Base-by-base conservation (phyloP, 2,797 vertebrate species). In the Nannoperca australis region DNA sequence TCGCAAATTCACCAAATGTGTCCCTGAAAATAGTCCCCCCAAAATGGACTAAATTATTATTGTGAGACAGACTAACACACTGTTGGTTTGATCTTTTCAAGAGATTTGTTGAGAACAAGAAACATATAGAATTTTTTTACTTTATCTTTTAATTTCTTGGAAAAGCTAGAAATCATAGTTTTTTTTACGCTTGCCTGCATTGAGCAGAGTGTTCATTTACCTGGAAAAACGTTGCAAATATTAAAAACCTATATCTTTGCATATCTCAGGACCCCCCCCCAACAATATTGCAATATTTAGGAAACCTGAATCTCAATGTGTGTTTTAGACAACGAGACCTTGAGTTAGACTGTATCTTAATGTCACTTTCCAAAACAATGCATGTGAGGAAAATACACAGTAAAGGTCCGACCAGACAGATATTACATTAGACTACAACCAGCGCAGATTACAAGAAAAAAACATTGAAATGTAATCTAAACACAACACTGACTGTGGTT, bases 141-240 rank as follows among this genome's bases (percentile, higher is more conserved):
- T 3, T 36, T 55, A 12, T 53, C 38, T 30, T 76, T 71, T 40
- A 34, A 58, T 56, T 44, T 71, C 62, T n/a, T n/a, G 4, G 30
- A 70, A 59, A 50, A 14, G 58, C 45, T 59, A 45, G 47, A 66
- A 70, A 66, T 30, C 54, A 49, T 0, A 45, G 62, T 53, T 22
- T 59, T 34, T 68, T 47, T 81, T 34, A 44, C 32, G 27, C 22
- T 53, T 42, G 22, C 17, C 36, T 20, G 8, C 55, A 49, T 14
- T 47, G 32, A 67, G 27, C 11, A 42, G 40, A 51, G 30, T 5
- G 22, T 40, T 61, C 4, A 22, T 63, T 72, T 65, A 73, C 24
- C 62, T 55, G 40, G n/a, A 53, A 64, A 50, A 44, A 50, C 36
- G 2, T 73, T 13, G 15, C 32, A 13, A 27, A 47, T 18, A 14